phyloP scores from a whole-genome alignment of 1,140 invertebrate species.

The Pissodes strobi region DNA sequence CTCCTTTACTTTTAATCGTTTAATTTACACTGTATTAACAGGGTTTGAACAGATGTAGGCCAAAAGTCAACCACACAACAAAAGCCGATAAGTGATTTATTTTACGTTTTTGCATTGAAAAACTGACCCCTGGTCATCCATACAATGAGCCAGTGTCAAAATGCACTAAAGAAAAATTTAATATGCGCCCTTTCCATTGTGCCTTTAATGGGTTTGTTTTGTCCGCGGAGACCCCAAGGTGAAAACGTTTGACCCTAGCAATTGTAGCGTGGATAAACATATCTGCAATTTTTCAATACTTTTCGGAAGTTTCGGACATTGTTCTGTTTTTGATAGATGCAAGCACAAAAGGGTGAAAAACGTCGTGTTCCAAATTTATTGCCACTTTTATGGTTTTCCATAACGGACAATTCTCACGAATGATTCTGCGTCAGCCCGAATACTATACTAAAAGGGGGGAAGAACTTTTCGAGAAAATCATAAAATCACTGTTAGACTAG shows the following conservation, averaged over 20 bases:
- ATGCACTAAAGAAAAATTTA: slow-evolving; percentile 51
- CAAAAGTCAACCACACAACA: slow-evolving; percentile 55
- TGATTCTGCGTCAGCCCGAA: too few relatives aligned
- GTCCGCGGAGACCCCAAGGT: slow-evolving; percentile 46
- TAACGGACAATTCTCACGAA: slow-evolving; percentile 32
- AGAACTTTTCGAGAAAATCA: too few relatives aligned
- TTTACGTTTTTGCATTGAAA: slow-evolving; percentile 49
- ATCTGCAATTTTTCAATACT: slow-evolving; percentile 55
- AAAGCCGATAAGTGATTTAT: slow-evolving; percentile 55
- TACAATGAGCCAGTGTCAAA: slow-evolving; percentile 42
- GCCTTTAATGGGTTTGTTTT: slow-evolving; percentile 41
- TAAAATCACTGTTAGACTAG: too few relatives aligned
- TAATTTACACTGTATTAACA: slow-evolving; percentile 37
- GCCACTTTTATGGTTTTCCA: slow-evolving; percentile 28
- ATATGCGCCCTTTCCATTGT: slow-evolving; percentile 47
- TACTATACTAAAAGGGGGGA: too few relatives aligned
- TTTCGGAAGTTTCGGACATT: slow-evolving; percentile 22
- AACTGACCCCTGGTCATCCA: slow-evolving; percentile 53
- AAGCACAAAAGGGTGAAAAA: slow-evolving; percentile 11
- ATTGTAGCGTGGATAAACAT: slow-evolving; percentile 54
- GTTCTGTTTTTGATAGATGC: slow-evolving; percentile 17
- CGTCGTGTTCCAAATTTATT: slow-evolving; percentile 34
- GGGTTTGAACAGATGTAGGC: slow-evolving; percentile 56
- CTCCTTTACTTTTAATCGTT: slow-evolving; percentile 21
- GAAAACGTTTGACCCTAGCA: slow-evolving; percentile 55